These are phyloP conservation scores for Stenolophus ochropezus DNA, from an alignment of 2,888 invertebrate genomes.

Conservation along the genomic window DNA sequence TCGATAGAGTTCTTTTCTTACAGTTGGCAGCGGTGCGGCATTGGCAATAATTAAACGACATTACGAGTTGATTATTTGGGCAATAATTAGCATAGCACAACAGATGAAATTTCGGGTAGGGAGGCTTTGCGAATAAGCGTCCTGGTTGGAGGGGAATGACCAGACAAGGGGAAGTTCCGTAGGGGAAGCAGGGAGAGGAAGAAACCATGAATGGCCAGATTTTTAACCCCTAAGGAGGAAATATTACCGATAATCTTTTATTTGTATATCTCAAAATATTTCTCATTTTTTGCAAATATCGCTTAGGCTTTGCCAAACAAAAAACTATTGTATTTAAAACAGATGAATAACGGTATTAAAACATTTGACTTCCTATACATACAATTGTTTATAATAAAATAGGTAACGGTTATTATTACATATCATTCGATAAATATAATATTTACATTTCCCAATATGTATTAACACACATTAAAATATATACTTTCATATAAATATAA, in stretches of 20 bases:
- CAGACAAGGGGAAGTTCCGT: constrained; percentile 24
- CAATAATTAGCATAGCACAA: not conserved
- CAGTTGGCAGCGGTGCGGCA: not conserved
- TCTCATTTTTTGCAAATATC: not conserved
- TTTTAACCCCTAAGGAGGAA: constrained; percentile 39
- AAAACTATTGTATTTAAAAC: not conserved
- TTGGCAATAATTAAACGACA: constrained; percentile 28
- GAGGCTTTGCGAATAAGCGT: constrained; percentile 8
- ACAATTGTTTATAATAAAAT: not conserved
- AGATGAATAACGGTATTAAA: constrained; percentile 14
- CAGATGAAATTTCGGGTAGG: not conserved
- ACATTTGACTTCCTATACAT: not conserved
- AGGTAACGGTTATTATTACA: not conserved
- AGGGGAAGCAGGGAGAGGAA: constrained; percentile 34
- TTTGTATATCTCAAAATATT: not conserved
- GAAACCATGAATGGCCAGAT: constrained; percentile 55
- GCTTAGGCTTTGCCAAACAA: not conserved
- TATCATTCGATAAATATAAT: not conserved
- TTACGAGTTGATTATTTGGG: not conserved
- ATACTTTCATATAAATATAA: not conserved
- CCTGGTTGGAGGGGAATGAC: constrained; percentile 44
- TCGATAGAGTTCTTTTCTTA: constrained; percentile 32
- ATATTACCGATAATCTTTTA: not conserved
- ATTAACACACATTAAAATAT: too few relatives aligned
- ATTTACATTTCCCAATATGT: too few relatives aligned